Evolutionary conservation across 1,140 invertebrate species (phyloP), one percentile per base, ranked within the genome.

Genomic region (Heliconius eleuchia): DNA sequence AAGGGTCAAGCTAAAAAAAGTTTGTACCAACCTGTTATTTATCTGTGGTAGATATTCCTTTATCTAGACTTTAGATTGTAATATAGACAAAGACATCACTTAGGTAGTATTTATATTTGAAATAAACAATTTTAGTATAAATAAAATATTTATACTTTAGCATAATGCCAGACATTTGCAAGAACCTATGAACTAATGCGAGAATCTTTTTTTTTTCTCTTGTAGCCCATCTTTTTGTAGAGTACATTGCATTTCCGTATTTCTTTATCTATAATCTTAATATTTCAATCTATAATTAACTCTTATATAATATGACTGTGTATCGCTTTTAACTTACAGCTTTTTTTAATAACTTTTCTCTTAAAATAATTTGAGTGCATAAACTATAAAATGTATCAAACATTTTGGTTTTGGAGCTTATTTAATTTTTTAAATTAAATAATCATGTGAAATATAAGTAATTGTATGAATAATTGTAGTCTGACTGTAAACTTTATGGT

Each of bases 221-320:
- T 66, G 60, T 80, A 81, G 72, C 74, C 70, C 76, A 75, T 73
- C 70, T 83, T 66, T 81, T 73, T 83, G 83, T 83, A 83, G 82
- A 88, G 85, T 86, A 86, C 87, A 91, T 89, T 89, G 88, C 88
- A 90, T 91, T 89, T 89, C 88, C 89, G 83, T 74, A 80, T 85
- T 83, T 87, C 78, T 84, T 82, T 82, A 80, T 52, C 50, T 52
- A 80, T 84, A 84, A 86, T 78, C 42, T 70, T 77, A 46, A 74
- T 66, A 66, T 66, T 52, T 74, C 16, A 34, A 34, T 74, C 23
- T n/a, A 46, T 42, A 7, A 74, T 55, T 74, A 74, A 74, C 73
- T 74, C 23, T 50, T 70, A 19, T 72, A 46, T 46, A 46, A 30
- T 75, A 66, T 66, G 42, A 46, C 42, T 46, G 60, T 66, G 60